Base-by-base conservation (phyloP, 1,140 invertebrate genomes). In the Anastrepha ludens region DNA sequence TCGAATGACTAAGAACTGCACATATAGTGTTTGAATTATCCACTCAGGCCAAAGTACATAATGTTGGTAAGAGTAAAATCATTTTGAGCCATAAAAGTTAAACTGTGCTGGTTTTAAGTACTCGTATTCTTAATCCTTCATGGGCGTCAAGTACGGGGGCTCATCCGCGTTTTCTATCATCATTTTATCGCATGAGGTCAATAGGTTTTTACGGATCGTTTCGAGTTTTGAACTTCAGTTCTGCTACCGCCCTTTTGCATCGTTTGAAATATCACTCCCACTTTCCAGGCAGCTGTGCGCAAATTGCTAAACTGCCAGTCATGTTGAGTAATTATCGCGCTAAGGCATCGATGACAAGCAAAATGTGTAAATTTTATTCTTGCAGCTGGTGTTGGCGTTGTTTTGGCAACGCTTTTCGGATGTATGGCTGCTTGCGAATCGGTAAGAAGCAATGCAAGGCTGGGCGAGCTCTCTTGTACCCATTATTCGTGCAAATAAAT, bases 261-360 rank as follows among this genome's bases (percentile, higher is more conserved):
- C 7, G 64, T 67, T 7, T 39, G n/a, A 1, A 39, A 2, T 20
- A 20, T 39, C 11, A n/a, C 64, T 29, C 6, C 7, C 29, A 67
- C n/a, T 67, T 39, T 67, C 5, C 20, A 67, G 29, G 5, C 64
- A 67, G 64, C 64, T 67, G 64, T 20, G 17, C 17, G 17, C n/a
- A 39, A 67, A 67, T 67, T 67, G 5, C 29, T 39, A 29, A 67
- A 67, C 0, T 67, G 64, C 20, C 64, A 67, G 17, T 67, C 64
- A 67, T 67, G 64, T 39, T 67, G 29, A 67, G 64, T 67, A 67
- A 67, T 67, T 29, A 67, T 67, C 29, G 29, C 29, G 64, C 17
- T 39, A 20, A 41, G 20, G 29, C 64, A 67, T 67, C 64, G 29
- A 67, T 67, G 64, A 67, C 64, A 67, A 67, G 29, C n/a, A 29